Percentiles rank a stretch among this genome's conserved stretches.
These are phyloP conservation scores for Polyommatus icarus DNA, from an alignment of 2,888 invertebrate species.

Conservation along the genomic window DNA sequence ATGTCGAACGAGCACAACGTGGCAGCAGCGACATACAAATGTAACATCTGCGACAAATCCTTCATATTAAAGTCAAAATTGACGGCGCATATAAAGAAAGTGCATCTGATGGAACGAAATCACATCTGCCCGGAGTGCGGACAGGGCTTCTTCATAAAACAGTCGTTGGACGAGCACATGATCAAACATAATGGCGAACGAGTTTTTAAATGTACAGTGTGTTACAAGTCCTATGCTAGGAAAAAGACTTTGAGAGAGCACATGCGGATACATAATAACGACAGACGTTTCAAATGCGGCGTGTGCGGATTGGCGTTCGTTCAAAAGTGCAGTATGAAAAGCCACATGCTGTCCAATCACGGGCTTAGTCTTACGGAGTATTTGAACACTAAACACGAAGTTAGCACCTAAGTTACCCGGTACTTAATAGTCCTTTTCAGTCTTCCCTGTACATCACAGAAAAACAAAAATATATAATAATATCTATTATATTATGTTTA, in stretches of 20 bases:
- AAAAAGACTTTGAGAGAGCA: constrained; percentile 69
- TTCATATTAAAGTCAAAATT: constrained; percentile 68
- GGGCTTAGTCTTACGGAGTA: constrained; percentile 62
- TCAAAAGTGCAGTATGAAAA: constrained; percentile 65
- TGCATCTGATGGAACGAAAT: constrained; percentile 69
- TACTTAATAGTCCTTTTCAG: neutral
- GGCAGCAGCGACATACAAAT: constrained; percentile 62
- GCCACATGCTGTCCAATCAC: constrained; percentile 70
- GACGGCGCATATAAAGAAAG: constrained; percentile 68
- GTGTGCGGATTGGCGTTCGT: constrained; percentile 65
- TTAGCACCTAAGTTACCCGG: neutral
- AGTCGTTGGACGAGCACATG: constrained; percentile 69
- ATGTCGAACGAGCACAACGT: constrained; percentile 66
- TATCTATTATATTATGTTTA: no score
- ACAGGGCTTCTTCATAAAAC: constrained; percentile 67
- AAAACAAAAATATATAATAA: neutral
- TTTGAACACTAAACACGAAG: constrained; percentile 47
- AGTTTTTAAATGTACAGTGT: constrained; percentile 64
- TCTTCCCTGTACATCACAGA: constrained; percentile 12
- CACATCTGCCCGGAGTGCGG: constrained; percentile 68
- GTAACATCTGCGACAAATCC: constrained; percentile 67
- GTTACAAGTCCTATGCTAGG: constrained; percentile 65
- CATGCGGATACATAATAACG: constrained; percentile 72
- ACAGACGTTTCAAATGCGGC: constrained; percentile 66
- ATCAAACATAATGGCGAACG: constrained; percentile 67